A percentile compares a stretch with the other conserved stretches of the same genome.
Evolutionary conservation across 1,140 invertebrate species (phyloP).

Genomic region (Camponotus vicinus): DNA sequence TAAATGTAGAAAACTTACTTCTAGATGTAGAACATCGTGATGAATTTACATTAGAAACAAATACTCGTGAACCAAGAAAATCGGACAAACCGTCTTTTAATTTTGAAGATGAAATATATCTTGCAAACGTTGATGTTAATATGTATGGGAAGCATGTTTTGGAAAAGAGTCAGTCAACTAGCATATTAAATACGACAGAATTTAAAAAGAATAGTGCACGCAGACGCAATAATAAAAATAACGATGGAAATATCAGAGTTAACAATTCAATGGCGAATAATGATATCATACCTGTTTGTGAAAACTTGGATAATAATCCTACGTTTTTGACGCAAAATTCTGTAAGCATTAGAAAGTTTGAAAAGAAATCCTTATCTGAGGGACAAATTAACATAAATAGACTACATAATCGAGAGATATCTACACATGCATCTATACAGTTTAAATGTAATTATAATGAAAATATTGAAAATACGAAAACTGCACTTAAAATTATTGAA

Average conservation of each 20-base stretch:
- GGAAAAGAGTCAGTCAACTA: constrained; percentile 30
- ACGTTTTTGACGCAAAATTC: constrained; percentile 25
- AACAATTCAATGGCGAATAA: neutral
- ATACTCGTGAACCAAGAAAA: constrained; percentile 2
- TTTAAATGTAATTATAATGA: constrained; percentile 45
- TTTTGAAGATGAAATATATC: constrained; percentile 59
- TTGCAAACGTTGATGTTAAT: constrained; percentile 56
- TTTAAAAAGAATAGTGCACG: neutral
- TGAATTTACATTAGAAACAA: neutral
- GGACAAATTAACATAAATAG: constrained; percentile 30
- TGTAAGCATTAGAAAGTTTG: constrained; percentile 44
- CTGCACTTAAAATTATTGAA: constrained; percentile 44
- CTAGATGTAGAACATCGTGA: neutral
- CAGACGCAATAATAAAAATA: constrained; percentile 15
- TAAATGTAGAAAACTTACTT: neutral
- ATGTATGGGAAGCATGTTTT: constrained; percentile 26
- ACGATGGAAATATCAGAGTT: neutral
- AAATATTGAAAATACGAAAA: neutral
- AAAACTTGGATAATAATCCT: neutral
- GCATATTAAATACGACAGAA: neutral
- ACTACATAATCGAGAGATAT: neutral
- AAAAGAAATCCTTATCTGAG: constrained; percentile 65
- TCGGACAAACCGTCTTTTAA: neutral
- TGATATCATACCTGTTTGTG: neutral
- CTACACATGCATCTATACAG: neutral